phyloP scores from a whole-genome alignment of 30 jellyfish, hydroid and myxozoan genomes.

The Pelagia noctiluca region DNA sequence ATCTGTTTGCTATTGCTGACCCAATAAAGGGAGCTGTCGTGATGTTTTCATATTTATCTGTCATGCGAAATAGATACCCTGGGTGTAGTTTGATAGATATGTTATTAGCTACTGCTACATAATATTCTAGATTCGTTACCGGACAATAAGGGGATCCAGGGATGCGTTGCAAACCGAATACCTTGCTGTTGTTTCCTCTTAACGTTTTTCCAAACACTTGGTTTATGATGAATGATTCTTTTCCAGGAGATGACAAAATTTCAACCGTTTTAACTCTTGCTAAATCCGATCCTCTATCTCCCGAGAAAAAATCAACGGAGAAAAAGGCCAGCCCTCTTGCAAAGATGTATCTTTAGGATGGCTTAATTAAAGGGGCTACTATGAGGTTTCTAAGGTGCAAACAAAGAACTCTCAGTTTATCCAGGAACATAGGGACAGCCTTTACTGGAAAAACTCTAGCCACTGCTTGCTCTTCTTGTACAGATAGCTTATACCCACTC shows the following conservation, averaged over 20 bases:
- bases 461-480: neutral
- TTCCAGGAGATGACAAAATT: neutral
- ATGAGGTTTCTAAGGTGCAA: neutral
- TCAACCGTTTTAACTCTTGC: slow-evolving; percentile 9
- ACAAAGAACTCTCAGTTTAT: neutral
- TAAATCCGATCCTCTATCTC: slow-evolving; percentile 20
- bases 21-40: neutral
- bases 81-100: neutral
- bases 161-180: neutral
- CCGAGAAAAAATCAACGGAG: slow-evolving; percentile 23
- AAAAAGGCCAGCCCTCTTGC: slow-evolving; percentile 12
- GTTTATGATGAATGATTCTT: neutral
- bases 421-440: neutral
- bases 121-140: neutral
- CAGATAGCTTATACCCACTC: neutral
- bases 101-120: neutral
- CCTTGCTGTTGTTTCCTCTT: slow-evolving; percentile 24
- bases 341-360: neutral
- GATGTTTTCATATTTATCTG: neutral
- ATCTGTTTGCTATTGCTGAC: neutral
- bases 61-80: neutral
- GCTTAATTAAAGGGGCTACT: neutral
- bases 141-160: slow-evolving; percentile 2
- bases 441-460: neutral
- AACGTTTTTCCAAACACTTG: slow-evolving; percentile 22